Percentiles rank a stretch among this genome's conserved stretches.
These are phyloP conservation scores for Augochlora pura DNA, from an alignment of 1,140 invertebrate genomes.

Conservation along the genomic window DNA sequence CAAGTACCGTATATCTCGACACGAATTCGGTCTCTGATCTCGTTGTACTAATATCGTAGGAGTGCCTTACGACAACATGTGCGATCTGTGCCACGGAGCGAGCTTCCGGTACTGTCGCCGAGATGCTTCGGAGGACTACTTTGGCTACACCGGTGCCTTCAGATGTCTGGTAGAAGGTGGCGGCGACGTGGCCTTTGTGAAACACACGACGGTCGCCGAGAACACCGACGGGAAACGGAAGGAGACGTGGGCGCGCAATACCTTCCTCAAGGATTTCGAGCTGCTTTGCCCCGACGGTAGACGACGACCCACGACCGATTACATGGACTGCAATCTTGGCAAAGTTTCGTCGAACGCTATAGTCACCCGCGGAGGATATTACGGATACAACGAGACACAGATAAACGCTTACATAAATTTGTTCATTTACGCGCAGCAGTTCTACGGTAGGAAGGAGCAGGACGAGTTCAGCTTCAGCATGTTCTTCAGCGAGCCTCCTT, in stretches of 20 bases:
- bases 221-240: slow-evolving; percentile 94
- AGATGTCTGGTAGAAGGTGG: slow-evolving; percentile 96
- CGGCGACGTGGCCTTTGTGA: slow-evolving; percentile 96
- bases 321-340: slow-evolving; percentile 92
- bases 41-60: slow-evolving; percentile 67
- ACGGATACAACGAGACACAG: slow-evolving; percentile 88
- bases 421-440: slow-evolving; percentile 94
- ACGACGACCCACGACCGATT: slow-evolving; percentile 88
- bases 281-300: slow-evolving; percentile 96
- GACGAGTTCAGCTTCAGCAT: slow-evolving; percentile 95
- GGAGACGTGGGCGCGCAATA: slow-evolving; percentile 96
- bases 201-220: slow-evolving; percentile 94
- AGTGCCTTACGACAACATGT: slow-evolving; percentile 93
- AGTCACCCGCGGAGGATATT: slow-evolving; percentile 88
- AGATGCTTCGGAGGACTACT: slow-evolving; percentile 94
- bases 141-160: slow-evolving; percentile 91
- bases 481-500: slow-evolving; percentile 91
- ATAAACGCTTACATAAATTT: slow-evolving; percentile 92
- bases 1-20: too few relatives aligned
- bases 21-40: background rate
- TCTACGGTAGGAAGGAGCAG: slow-evolving; percentile 91
- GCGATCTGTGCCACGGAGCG: slow-evolving; percentile 94
- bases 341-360: slow-evolving; percentile 95
- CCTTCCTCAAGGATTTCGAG: slow-evolving; percentile 95
- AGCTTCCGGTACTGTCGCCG: slow-evolving; percentile 90